Conservation (phyloP, 2,797 vertebrate species). For the Mallotus villosus region DNA sequence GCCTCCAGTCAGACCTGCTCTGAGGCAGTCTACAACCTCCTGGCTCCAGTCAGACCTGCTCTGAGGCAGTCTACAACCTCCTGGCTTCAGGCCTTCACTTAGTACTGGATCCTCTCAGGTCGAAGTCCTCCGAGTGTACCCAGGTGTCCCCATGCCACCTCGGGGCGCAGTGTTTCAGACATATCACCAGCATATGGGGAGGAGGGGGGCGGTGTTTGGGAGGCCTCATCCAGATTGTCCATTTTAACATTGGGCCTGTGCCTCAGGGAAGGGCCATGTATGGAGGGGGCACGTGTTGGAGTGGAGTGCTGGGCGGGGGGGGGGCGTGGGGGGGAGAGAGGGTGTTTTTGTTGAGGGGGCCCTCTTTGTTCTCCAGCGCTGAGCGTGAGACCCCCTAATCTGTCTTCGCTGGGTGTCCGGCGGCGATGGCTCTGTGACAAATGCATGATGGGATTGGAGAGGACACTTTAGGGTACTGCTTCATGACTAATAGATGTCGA, state of each 20-base stretch:
- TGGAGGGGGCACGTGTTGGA: slow-evolving; percentile 16
- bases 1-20: no score
- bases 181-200: slow-evolving; percentile 11
- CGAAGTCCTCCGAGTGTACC: not conserved
- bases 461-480: slow-evolving; percentile 59
- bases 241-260: slow-evolving; percentile 29
- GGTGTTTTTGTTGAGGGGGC: slow-evolving; percentile 47
- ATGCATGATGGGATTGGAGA: slow-evolving; percentile 60
- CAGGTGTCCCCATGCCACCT: not conserved
- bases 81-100: not conserved
- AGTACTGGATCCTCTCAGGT: not conserved
- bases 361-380: slow-evolving; percentile 62
- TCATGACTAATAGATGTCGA: slow-evolving; percentile 73
- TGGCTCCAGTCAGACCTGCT: not conserved
- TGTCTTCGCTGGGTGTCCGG: slow-evolving; percentile 60
- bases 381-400: slow-evolving; percentile 55
- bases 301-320: slow-evolving; percentile 16
- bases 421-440: slow-evolving; percentile 57
- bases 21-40: no score
- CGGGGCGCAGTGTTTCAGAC: not conserved
- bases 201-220: slow-evolving; percentile 19
- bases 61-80: not conserved
- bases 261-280: slow-evolving; percentile 21
- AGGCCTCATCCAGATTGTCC: slow-evolving; percentile 36
- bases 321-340: slow-evolving; percentile 22